These are phyloP conservation scores for Ricordea florida DNA, from an alignment of 92 coral and sea anemone species.

Conservation along the genomic window DNA sequence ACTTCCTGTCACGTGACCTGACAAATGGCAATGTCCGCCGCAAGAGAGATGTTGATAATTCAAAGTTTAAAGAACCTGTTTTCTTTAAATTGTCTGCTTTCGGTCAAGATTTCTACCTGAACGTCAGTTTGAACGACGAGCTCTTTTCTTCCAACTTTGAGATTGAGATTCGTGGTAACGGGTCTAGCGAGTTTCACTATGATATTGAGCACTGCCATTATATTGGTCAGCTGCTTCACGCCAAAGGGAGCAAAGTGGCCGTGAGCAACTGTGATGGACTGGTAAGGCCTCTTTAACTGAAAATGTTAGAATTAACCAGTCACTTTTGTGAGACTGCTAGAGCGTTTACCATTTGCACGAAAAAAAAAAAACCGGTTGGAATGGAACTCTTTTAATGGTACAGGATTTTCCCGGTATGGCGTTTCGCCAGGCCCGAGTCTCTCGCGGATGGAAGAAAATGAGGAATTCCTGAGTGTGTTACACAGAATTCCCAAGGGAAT, in stretches of 20 bases:
- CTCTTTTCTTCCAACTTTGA: constrained; percentile 51
- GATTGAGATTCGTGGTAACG: constrained; percentile 55
- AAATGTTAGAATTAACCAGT: no score
- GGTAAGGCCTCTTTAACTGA: constrained; percentile 49
- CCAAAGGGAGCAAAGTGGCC: constrained; percentile 60
- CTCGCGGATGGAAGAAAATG: no score
- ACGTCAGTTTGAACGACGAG: constrained; percentile 47
- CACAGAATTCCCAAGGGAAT: no score
- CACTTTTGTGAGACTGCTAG: no score
- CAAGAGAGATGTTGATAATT: constrained; percentile 19
- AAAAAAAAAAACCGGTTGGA: no score
- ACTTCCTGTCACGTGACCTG: constrained; percentile 70
- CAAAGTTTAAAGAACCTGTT: constrained; percentile 1
- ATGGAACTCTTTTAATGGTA: no score
- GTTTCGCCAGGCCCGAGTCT: no score
- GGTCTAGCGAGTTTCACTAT: constrained; percentile 30
- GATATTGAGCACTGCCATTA: constrained; percentile 61
- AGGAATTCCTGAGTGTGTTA: no score
- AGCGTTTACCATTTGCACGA: no score
- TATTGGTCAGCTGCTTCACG: constrained; percentile 59
- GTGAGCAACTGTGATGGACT: constrained; percentile 82
- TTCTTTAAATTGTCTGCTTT: constrained; percentile 60
- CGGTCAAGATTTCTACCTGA: constrained; percentile 37
- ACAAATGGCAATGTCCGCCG: constrained; percentile 48
- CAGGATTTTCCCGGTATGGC: no score